Evolutionary conservation across 2,888 invertebrate genomes (phyloP).

Genomic region (Hemaris fuciformis): DNA sequence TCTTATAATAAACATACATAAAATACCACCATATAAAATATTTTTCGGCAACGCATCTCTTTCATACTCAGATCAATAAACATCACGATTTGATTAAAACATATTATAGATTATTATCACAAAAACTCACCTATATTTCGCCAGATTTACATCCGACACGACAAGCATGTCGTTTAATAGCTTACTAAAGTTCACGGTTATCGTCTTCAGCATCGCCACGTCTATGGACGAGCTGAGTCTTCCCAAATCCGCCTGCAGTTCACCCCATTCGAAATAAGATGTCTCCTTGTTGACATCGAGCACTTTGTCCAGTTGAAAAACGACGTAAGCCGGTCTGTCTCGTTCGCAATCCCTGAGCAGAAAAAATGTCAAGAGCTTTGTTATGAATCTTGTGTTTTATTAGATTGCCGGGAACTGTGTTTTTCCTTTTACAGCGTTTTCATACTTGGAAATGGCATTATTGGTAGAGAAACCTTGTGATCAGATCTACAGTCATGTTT

Average conservation of each 20-base stretch:
- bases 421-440: no score
- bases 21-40: no score
- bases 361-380: constrained; percentile 10
- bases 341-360: constrained; percentile 85
- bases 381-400: not conserved
- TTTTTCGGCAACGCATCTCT: no score
- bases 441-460: no score
- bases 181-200: constrained; percentile 80
- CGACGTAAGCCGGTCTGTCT: constrained; percentile 86
- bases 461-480: no score
- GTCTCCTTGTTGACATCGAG: constrained; percentile 86
- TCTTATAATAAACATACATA: no score
- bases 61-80: no score
- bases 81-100: no score
- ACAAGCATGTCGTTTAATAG: constrained; percentile 81
- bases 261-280: constrained; percentile 84
- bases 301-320: constrained; percentile 86
- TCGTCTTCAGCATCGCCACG: constrained; percentile 76
- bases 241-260: constrained; percentile 77
- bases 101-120: no score
- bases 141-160: constrained; percentile 83
- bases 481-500: no score
- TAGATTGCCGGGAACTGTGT: not conserved
- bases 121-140: constrained; percentile 75
- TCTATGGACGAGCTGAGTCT: constrained; percentile 79